Evolutionary conservation across 2,888 invertebrate genomes (phyloP), one percentile per base, ranked within the genome.

Genomic region (Nomada fabriciana): DNA sequence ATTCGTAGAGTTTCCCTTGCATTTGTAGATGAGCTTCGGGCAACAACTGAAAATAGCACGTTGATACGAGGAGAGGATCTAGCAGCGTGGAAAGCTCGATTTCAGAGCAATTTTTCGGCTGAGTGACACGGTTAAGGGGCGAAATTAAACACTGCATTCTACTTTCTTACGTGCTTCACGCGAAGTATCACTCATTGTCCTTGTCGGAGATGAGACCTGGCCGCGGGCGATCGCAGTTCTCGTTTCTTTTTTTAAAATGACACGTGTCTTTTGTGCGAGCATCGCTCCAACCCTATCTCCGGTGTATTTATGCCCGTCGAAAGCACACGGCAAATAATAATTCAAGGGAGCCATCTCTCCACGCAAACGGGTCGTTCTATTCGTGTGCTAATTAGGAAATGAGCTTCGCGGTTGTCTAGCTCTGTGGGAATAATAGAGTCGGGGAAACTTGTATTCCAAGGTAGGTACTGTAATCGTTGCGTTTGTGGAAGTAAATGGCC

Each of bases 71-170:
- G 23, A 42, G 52, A 2, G 25, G 13, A 25, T 53, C 29, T 50
- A 11, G 52, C 18, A 23, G 1, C 20, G 29, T 18, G 3, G 68
- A n/a, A 25, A 63, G 55, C 63, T 57, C 36, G 57, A 69, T 64
- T 52, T 50, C 23, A 25, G 75, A 68, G 43, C 78, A 61, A 71
- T 75, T 79, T 75, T 68, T 68, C 60, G 23, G 52, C 53, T 47
- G 68, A 69, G 47, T 50, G 81, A 81, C 81, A 73, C 72, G 68
- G 73, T 81, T 73, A 78, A 59, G 29, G 50, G 68, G 64, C 20
- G 25, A 81, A 78, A 81, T 81, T 81, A 73, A 78, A 81, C 69
- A 79, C 59, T 59, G 64, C 69, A 57, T 65, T 69, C 64, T 60
- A 69, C 60, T 73, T 52, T 60, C 71, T 25, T 65, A 81, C 65